Evolutionary conservation across 2,113 vertebrate genomes (phyloP).

Genomic region (Dicerorhinus sumatrensis): DNA sequence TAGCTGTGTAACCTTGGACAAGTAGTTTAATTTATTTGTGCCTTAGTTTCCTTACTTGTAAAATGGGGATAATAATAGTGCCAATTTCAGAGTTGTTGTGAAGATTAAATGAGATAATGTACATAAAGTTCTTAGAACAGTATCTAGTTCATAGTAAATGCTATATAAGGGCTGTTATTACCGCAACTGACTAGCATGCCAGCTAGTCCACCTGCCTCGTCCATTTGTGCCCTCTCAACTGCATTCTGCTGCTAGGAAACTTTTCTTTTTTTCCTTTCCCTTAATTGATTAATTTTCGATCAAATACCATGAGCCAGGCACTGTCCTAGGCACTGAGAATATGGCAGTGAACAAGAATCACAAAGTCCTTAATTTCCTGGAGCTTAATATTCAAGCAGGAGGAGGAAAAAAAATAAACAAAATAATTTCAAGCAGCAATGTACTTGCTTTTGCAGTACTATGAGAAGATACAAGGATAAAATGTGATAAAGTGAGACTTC

Average conservation of each 20-base stretch:
- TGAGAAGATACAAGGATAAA: not conserved
- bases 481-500: not conserved
- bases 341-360: not conserved
- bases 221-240: not conserved
- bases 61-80: not conserved
- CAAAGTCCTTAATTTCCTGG: slow-evolving; percentile 11
- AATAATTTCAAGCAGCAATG: not conserved
- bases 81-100: not conserved
- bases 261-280: not conserved
- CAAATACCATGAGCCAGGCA: not conserved
- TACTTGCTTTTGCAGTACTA: not conserved
- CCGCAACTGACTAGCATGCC: not conserved
- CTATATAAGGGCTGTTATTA: not conserved
- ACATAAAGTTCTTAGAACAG: not conserved
- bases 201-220: not conserved
- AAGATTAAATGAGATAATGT: not conserved
- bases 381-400: not conserved
- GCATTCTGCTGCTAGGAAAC: not conserved
- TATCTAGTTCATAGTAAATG: not conserved
- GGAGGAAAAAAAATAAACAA: slow-evolving; percentile 1
- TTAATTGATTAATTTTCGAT: slow-evolving; percentile 8
- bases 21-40: not conserved
- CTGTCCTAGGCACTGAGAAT: not conserved
- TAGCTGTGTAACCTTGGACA: not conserved
- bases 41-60: not conserved